A percentile compares a stretch with the other conserved stretches of the same genome.
phyloP scores from a whole-genome alignment of 2,797 vertebrate species.

The Melopsittacus undulatus region DNA sequence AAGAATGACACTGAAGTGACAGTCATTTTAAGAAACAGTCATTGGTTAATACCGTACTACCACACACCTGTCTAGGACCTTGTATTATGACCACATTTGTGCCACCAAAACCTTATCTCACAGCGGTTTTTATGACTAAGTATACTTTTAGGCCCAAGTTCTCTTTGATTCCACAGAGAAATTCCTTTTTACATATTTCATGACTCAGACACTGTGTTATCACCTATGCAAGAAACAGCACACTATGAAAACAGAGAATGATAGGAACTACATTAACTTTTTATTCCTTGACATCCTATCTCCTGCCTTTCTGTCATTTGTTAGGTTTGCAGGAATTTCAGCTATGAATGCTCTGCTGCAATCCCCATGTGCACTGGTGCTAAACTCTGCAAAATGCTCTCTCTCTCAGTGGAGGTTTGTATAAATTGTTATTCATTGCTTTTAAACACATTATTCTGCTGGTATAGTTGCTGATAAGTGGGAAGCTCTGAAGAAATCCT shows the following conservation, averaged over 20 bases:
- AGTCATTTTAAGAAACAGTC: neutral
- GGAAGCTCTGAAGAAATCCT: neutral
- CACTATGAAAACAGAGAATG: neutral
- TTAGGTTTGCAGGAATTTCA: neutral
- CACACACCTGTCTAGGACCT: neutral
- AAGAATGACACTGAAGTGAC: neutral
- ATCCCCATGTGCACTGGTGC: neutral
- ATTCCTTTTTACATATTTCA: neutral
- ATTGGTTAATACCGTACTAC: neutral
- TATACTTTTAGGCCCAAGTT: conserved; percentile 6
- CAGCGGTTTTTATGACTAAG: neutral
- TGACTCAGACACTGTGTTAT: neutral
- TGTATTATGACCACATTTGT: neutral
- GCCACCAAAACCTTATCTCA: neutral
- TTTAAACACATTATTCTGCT: neutral
- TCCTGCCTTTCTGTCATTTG: neutral
- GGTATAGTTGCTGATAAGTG: neutral
- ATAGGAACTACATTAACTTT: neutral
- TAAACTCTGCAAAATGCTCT: neutral
- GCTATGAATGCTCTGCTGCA: neutral
- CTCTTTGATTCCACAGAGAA: neutral
- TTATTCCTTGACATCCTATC: neutral
- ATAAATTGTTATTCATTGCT: neutral
- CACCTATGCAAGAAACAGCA: conserved; percentile 20
- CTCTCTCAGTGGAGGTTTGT: neutral